These are phyloP conservation scores for Taenioides sp. DNA, from an alignment of 2,797 vertebrate genomes.

Conservation along the genomic window DNA sequence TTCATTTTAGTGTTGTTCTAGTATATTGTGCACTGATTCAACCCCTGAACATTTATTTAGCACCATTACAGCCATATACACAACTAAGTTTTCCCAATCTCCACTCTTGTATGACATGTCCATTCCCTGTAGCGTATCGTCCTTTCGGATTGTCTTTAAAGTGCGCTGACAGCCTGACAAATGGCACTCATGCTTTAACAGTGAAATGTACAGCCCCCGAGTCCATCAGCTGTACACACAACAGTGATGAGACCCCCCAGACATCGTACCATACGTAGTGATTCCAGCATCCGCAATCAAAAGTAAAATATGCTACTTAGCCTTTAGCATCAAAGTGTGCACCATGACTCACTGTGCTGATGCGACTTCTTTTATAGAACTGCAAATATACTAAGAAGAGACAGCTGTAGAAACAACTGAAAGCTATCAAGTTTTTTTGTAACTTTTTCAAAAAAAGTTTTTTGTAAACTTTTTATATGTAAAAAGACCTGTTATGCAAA, in stretches of 20 bases:
- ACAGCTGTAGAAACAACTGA: slow-evolving; percentile 19
- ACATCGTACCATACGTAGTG: slow-evolving; percentile 42
- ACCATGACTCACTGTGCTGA: slow-evolving; percentile 32
- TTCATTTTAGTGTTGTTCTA: too few relatives aligned
- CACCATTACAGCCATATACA: not conserved
- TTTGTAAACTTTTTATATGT: too few relatives aligned
- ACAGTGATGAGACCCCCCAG: slow-evolving; percentile 52
- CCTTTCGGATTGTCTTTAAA: slow-evolving; percentile 67
- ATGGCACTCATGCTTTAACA: slow-evolving; percentile 70
- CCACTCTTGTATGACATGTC: slow-evolving; percentile 13
- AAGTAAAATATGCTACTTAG: slow-evolving; percentile 32
- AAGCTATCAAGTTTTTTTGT: not conserved
- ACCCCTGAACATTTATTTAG: not conserved
- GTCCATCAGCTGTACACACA: slow-evolving; percentile 45
- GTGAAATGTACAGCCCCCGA: slow-evolving; percentile 52
- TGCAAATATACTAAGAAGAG: slow-evolving; percentile 33
- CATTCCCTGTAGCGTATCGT: slow-evolving; percentile 45
- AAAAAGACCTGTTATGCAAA: too few relatives aligned
- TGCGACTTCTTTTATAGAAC: slow-evolving; percentile 25
- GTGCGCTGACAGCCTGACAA: slow-evolving; percentile 62
- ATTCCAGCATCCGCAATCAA: slow-evolving; percentile 34
- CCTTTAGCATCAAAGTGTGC: slow-evolving; percentile 33
- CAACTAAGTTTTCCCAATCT: not conserved
- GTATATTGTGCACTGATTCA: not conserved
- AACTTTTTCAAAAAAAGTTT: too few relatives aligned